phyloP scores from a whole-genome alignment of 1,140 invertebrate genomes.

The Hypsibius dujardini region DNA sequence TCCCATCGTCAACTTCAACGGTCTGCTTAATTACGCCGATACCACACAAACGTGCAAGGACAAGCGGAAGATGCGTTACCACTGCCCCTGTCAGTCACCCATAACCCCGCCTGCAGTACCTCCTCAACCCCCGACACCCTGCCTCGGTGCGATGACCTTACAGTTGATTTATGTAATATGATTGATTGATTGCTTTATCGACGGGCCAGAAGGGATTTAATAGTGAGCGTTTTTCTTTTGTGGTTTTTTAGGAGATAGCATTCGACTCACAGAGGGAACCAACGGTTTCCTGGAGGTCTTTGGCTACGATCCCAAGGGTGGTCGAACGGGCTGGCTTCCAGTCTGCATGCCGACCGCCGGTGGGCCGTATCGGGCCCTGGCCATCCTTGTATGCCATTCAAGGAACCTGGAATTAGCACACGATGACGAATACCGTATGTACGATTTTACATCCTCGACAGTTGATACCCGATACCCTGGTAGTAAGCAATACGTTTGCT shows the following conservation, averaged over 20 bases:
- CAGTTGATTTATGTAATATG: no score
- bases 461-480: neutral
- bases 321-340: neutral
- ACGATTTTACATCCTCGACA: neutral
- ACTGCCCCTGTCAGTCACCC: no score
- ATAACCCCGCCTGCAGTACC: no score
- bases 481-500: neutral
- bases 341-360: neutral
- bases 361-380: neutral
- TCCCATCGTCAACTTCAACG: no score
- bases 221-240: no score
- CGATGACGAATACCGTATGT: neutral
- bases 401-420: neutral
- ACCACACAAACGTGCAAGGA: no score
- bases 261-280: neutral
- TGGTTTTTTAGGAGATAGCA: neutral
- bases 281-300: slow-evolving; percentile 5
- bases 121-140: no score
- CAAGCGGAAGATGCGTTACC: no score
- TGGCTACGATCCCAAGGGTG: neutral
- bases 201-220: no score
- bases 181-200: no score
- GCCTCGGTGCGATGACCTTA: no score
- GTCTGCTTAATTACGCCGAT: no score
- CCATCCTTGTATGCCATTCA: neutral